Evolutionary conservation across 2,888 invertebrate species (phyloP).

Genomic region (Apeira syringaria): DNA sequence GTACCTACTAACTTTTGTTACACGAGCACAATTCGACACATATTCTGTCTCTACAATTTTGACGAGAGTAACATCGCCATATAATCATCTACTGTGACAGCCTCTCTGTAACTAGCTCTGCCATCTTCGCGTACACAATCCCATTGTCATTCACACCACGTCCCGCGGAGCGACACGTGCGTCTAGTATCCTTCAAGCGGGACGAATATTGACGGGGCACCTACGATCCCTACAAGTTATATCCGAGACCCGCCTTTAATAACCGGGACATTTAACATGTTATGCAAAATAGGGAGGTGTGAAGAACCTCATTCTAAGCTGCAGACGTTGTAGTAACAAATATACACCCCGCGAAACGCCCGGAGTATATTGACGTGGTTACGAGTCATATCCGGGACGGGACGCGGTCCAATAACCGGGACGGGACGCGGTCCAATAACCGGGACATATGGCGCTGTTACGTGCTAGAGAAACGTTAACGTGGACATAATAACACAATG

Average conservation of each 20-base stretch:
- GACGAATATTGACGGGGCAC: slow-evolving; percentile 39
- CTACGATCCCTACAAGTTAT: slow-evolving; percentile 16
- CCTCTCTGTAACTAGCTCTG: slow-evolving; percentile 1
- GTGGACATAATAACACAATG: slow-evolving; percentile 1
- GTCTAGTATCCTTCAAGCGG: slow-evolving; percentile 52
- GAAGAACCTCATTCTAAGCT: slow-evolving; percentile 6
- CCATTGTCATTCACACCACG: slow-evolving; percentile 45
- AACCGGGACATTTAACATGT: slow-evolving; percentile 11
- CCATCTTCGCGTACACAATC: slow-evolving; percentile 1
- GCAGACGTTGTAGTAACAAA: slow-evolving; percentile 5
- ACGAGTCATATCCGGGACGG: slow-evolving; percentile 11
- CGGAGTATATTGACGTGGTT: slow-evolving; percentile 5
- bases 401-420: slow-evolving; percentile 7
- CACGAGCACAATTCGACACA: no score
- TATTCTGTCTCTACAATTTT: no score
- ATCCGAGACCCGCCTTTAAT: slow-evolving; percentile 12
- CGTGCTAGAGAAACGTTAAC: slow-evolving; percentile 1
- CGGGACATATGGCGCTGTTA: slow-evolving; percentile 7
- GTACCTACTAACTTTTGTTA: no score
- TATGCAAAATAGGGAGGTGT: slow-evolving; percentile 17
- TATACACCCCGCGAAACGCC: not conserved
- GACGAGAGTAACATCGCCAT: no score
- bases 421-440: slow-evolving; percentile 7
- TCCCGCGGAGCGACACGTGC: slow-evolving; percentile 46
- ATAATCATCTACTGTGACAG: not conserved